Evolutionary conservation across 2,113 vertebrate genomes (phyloP), one percentile per base, ranked within the genome.

Genomic region (Gnathonemus longibarbis): DNA sequence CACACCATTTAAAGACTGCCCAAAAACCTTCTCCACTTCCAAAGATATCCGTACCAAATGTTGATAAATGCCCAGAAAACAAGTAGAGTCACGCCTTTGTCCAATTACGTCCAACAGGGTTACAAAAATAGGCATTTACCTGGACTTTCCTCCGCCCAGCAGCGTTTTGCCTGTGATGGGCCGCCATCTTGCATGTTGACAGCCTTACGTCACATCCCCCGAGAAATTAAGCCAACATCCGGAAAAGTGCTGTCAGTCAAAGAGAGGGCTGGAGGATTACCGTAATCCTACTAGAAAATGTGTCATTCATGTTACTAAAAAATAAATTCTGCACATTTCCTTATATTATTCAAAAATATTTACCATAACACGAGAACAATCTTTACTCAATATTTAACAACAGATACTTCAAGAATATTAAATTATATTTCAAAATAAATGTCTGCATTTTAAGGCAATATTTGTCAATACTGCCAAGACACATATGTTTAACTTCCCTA

Each of bases 141-240:
- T 98, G 98, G 56, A 99, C 98, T 98, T 99, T 99, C 94, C 98
- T 97, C 94, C 98, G 98, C 95, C 98, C 98, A 92, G 98, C 98
- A 94, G 98, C 97, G 95, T 99, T 99, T 96, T 99, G 98, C 95
- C 98, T 97, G 96, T 99, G 98, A 98, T 98, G 98, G 58, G 98
- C 96, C 96, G 98, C 98, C 98, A 99, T 99, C 97, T 99, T 99
- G 96, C 98, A 98, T 99, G 98, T 99, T 99, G 98, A 98, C 98
- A 98, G 96, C 94, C 52, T 90, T 89, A 95, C 95, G 96, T 97
- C 96, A 98, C 94, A 95, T 99, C 98, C 97, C 96, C 92, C 74
- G 91, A 93, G 92, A 90, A 84, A 92, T 92, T 48, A 50, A 31
- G 24, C 56, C 35, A 70, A 85, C 88, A 86, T 91, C 88, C 90